Percentiles rank a stretch among this genome's conserved stretches.
These are phyloP conservation scores for Anorthoa munda DNA, from an alignment of 2,888 invertebrate species.

Conservation along the genomic window DNA sequence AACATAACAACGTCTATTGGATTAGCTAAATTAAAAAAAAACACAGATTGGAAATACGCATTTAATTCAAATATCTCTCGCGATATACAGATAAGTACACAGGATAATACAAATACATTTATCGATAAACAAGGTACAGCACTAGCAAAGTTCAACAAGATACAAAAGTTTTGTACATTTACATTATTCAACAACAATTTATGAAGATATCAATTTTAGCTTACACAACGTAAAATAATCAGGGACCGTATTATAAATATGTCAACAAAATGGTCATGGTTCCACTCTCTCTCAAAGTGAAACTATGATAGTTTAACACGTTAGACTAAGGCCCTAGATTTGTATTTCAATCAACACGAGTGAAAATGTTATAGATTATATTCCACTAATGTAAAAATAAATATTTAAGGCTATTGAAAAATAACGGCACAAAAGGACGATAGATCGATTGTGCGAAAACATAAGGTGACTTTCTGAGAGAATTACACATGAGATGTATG, in stretches of 20 bases:
- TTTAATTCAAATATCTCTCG: constrained; percentile 78
- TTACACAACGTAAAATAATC: constrained; percentile 21
- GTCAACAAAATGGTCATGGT: too few species aligned
- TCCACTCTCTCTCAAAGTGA: too few species aligned
- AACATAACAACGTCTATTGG: neutral
- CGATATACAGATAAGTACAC: constrained; percentile 86
- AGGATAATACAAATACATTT: constrained; percentile 64
- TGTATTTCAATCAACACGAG: neutral
- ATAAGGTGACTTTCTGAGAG: too few species aligned
- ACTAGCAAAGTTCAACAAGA: constrained; percentile 77
- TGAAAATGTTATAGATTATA: neutral
- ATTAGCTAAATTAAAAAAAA: constrained; percentile 18
- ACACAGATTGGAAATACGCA: constrained; percentile 72
- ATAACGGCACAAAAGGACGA: neutral
- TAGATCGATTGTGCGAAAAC: too few species aligned
- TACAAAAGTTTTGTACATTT: constrained; percentile 66
- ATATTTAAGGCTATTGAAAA: too few species aligned
- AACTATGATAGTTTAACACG: too few species aligned
- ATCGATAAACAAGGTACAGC: constrained; percentile 50
- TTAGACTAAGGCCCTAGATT: too few species aligned
- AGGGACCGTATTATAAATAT: too few species aligned
- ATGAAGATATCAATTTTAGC: constrained; percentile 27
- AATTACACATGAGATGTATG: too few species aligned
- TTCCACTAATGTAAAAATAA: neutral
- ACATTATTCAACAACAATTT: constrained; percentile 59